Evolutionary conservation across 2,113 vertebrate species (phyloP).

Genomic region (Pelmatolapia mariae): DNA sequence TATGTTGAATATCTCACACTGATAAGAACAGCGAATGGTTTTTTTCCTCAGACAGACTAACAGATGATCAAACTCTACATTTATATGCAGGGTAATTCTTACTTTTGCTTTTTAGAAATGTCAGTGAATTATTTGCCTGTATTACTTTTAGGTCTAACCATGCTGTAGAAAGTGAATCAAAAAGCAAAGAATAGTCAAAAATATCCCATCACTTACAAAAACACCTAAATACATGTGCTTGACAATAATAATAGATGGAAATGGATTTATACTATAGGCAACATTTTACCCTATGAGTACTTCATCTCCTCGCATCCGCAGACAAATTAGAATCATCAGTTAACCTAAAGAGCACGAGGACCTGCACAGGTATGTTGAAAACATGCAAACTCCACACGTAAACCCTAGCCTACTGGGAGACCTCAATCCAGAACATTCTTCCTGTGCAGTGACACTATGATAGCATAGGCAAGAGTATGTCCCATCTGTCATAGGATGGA

Average conservation of each 20-base stretch:
- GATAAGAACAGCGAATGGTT: not conserved
- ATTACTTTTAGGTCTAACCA: not conserved
- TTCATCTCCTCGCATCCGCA: not conserved
- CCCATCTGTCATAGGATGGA: not conserved
- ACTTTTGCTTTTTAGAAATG: not conserved
- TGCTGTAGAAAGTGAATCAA: not conserved
- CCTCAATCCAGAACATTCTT: not conserved
- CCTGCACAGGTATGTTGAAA: not conserved
- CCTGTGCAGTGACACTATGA: not conserved
- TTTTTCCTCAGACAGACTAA: not conserved
- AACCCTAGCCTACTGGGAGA: not conserved
- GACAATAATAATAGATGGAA: not conserved
- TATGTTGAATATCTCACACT: not conserved
- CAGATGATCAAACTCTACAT: not conserved
- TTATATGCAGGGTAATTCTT: not conserved
- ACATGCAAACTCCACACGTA: not conserved
- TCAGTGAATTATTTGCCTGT: not conserved
- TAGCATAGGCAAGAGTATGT: not conserved
- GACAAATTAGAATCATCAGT: accelerated
- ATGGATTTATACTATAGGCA: not conserved
- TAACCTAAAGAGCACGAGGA: not conserved
- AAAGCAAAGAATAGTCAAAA: not conserved
- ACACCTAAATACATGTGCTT: not conserved
- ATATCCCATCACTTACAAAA: not conserved
- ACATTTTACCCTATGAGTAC: not conserved